A percentile compares a stretch with the other conserved stretches of the same genome.
Conservation (phyloP, 2,888 invertebrate genomes). For the Amblyjoppa fuscipennis region DNA sequence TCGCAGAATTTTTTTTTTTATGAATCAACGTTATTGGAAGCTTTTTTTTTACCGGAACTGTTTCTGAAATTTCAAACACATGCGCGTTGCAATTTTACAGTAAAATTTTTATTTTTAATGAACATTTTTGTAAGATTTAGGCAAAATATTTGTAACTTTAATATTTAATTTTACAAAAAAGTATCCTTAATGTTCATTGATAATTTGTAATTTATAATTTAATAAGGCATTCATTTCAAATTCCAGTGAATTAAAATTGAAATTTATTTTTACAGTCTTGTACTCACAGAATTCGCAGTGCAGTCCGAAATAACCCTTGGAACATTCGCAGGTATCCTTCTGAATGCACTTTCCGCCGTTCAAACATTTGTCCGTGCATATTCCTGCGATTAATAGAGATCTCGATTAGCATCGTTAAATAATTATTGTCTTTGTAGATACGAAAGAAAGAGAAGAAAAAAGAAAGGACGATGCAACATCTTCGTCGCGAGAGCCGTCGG, state of each 20-base stretch:
- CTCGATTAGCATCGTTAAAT: slow-evolving; percentile 25
- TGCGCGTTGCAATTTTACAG: no score
- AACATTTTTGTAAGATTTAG: no score
- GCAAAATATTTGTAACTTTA: no score
- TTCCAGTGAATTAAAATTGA: no score
- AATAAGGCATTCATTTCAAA: no score
- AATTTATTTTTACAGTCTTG: background rate
- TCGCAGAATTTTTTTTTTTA: background rate
- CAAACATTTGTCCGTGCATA: slow-evolving; percentile 95
- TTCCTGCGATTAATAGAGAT: slow-evolving; percentile 88
- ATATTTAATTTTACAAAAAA: no score
- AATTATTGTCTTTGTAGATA: slow-evolving; percentile 26
- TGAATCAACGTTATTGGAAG: no score
- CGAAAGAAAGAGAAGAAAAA: slow-evolving; percentile 37
- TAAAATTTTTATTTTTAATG: no score
- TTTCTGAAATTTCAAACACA: no score
- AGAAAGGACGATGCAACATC: slow-evolving; percentile 73
- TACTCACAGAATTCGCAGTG: slow-evolving; percentile 96
- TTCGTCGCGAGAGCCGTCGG: slow-evolving; percentile 71
- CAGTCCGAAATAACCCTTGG: slow-evolving; percentile 95
- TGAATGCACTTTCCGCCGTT: slow-evolving; percentile 98
- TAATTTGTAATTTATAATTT: no score
- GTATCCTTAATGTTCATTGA: no score
- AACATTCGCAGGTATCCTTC: slow-evolving; percentile 96
- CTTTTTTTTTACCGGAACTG: no score